A percentile compares a stretch with the other conserved stretches of the same genome.
phyloP scores from a whole-genome alignment of 1,140 invertebrate genomes.

The Habropoda laboriosa region DNA sequence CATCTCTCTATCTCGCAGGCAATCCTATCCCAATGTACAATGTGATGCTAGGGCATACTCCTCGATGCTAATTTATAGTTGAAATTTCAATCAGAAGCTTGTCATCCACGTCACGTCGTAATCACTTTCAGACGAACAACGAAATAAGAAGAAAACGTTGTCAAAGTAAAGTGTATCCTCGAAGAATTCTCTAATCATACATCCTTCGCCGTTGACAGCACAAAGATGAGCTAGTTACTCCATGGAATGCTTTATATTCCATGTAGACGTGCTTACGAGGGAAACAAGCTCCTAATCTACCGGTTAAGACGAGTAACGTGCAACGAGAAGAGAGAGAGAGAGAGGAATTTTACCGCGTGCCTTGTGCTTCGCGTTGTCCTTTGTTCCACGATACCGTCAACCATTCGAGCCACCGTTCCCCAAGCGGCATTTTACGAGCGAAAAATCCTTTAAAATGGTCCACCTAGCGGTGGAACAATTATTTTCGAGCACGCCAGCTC shows the following conservation, averaged over 20 bases:
- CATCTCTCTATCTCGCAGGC: neutral
- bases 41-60: too few species aligned
- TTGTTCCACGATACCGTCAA: slow-evolving; percentile 5
- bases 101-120: too few species aligned
- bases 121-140: too few species aligned
- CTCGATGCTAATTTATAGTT: too few species aligned
- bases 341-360: neutral
- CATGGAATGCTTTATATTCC: neutral
- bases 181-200: too few species aligned
- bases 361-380: neutral
- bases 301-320: neutral
- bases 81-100: too few species aligned
- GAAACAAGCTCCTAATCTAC: neutral
- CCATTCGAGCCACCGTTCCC: neutral
- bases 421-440: neutral
- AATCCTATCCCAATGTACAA: too few species aligned
- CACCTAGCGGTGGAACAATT: slow-evolving; percentile 12
- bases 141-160: too few species aligned
- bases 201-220: too few species aligned
- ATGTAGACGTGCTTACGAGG: neutral
- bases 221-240: neutral
- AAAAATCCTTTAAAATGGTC: slow-evolving; percentile 31
- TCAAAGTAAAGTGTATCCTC: too few species aligned
- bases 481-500: slow-evolving; percentile 11
- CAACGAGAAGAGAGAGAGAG: neutral